Percentiles rank a stretch among this genome's conserved stretches.
These are phyloP conservation scores for Drosophila pruinosa DNA, from an alignment of 1,140 invertebrate species.

Conservation along the genomic window DNA sequence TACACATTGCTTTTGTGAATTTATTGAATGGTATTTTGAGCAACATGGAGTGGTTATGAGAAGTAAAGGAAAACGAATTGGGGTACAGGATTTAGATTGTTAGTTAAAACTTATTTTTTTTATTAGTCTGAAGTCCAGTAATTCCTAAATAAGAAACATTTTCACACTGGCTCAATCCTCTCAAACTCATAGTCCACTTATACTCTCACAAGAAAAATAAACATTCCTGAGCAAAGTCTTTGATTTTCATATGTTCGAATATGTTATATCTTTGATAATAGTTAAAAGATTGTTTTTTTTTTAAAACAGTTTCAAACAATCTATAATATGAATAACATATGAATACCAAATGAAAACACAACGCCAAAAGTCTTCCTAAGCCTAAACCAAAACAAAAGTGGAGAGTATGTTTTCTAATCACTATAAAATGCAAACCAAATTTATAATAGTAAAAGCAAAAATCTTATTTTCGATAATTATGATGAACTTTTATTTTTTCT, in stretches of 20 bases:
- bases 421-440: constrained; percentile 25
- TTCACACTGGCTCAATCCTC: neutral
- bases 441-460: constrained; percentile 27
- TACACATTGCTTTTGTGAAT: constrained; percentile 73
- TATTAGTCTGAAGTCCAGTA: neutral
- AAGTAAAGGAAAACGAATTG: neutral
- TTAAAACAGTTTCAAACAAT: constrained; percentile 31
- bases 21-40: constrained; percentile 46
- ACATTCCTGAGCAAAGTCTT: constrained; percentile 75
- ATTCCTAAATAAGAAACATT: neutral
- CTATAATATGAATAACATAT: constrained; percentile 44
- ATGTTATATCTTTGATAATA: constrained; percentile 38
- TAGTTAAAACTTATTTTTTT: neutral
- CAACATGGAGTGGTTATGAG: constrained; percentile 21
- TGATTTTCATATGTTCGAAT: constrained; percentile 57
- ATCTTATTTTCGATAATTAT: neutral
- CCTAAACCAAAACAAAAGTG: constrained; percentile 48
- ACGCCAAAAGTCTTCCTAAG: constrained; percentile 80
- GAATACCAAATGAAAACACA: constrained; percentile 67
- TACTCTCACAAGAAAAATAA: constrained; percentile 46
- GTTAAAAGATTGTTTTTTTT: constrained; percentile 33
- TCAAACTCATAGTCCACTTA: constrained; percentile 7
- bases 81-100: too few species aligned
- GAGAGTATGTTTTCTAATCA: constrained; percentile 38
- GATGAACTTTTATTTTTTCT: constrained; percentile 21